Evolutionary conservation across 2,113 vertebrate species (phyloP).

Genomic region (Tragelaphus scriptus): DNA sequence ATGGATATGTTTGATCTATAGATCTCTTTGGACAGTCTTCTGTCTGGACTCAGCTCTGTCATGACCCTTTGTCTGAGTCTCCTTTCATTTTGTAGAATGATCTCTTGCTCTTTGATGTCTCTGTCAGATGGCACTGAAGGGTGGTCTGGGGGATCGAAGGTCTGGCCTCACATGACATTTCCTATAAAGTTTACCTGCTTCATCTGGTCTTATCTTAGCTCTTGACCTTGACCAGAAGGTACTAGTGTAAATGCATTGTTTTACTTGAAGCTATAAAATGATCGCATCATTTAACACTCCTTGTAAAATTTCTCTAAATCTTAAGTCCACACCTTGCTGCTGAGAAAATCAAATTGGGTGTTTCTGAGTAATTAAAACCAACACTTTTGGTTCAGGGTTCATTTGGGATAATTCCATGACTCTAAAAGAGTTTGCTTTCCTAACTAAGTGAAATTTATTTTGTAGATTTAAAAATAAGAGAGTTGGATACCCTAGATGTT

Average conservation of each 20-base stretch:
- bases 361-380: conserved; percentile 14
- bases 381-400: background rate
- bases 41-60: background rate
- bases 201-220: background rate
- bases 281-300: background rate
- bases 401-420: background rate
- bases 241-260: conserved; percentile 47
- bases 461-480: background rate
- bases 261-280: conserved; percentile 6
- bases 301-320: conserved; percentile 20
- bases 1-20: background rate
- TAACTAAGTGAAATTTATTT: background rate
- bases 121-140: background rate
- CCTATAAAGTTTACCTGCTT: background rate
- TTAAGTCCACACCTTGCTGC: background rate
- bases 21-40: background rate
- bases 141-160: background rate
- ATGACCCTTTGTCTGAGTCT: background rate
- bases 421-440: conserved; percentile 8
- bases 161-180: background rate
- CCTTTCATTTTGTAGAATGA: background rate
- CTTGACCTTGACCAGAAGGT: conserved; percentile 54
- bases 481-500: background rate
- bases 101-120: background rate
- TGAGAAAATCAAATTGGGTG: background rate